Conservation (phyloP, 2,113 vertebrate species). For the Anolis carolinensis region DNA sequence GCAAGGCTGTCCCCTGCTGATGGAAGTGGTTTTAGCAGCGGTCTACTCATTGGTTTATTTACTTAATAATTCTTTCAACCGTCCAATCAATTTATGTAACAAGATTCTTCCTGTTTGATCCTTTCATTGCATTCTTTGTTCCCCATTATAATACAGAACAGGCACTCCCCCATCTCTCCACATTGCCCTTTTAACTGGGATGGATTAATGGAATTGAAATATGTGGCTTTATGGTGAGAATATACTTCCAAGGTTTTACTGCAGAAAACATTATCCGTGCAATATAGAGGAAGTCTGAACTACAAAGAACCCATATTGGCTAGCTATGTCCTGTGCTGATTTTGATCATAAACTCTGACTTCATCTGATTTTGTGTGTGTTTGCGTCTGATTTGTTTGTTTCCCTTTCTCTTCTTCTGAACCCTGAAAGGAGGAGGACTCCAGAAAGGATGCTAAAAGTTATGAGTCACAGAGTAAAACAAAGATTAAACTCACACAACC, state of each 20-base stretch:
- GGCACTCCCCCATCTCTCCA: neutral
- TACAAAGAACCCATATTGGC: neutral
- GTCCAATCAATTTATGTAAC: neutral
- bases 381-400: neutral
- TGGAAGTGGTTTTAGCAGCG: neutral
- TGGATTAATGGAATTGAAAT: neutral
- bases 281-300: neutral
- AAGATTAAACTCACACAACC: too few species aligned
- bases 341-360: neutral
- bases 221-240: neutral
- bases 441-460: neutral
- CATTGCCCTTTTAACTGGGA: neutral
- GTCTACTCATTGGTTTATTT: neutral
- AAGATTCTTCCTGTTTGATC: neutral
- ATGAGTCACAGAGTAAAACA: too few species aligned
- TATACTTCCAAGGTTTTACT: neutral
- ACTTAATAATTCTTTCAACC: neutral
- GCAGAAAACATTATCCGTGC: neutral
- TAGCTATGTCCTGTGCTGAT: neutral
- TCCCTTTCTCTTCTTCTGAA: neutral
- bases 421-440: neutral
- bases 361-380: neutral
- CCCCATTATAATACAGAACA: neutral
- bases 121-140: neutral
- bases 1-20: conserved; percentile 26